These are phyloP conservation scores for Leptoclinus maculatus DNA, from an alignment of 2,797 vertebrate genomes.

Conservation along the genomic window DNA sequence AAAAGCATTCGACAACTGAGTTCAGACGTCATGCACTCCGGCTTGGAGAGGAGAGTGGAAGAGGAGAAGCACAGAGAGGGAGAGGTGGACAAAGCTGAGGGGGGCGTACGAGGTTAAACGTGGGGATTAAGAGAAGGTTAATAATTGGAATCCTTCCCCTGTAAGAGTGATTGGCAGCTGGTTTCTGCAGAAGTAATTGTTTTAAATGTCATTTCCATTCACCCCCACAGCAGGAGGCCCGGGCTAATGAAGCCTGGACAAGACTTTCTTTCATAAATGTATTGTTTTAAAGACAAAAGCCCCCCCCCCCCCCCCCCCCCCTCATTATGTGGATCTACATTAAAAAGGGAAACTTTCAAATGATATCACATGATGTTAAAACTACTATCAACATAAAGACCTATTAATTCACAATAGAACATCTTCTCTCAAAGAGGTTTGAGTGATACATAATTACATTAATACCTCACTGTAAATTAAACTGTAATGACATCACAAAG, in stretches of 20 bases:
- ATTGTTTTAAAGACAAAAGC: slow-evolving; percentile 80
- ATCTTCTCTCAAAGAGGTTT: neutral
- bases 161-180: slow-evolving; percentile 93
- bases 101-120: slow-evolving; percentile 81
- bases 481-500: neutral
- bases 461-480: neutral
- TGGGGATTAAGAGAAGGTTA: slow-evolving; percentile 89
- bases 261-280: slow-evolving; percentile 79
- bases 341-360: slow-evolving; percentile 30
- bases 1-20: slow-evolving; percentile 27
- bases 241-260: slow-evolving; percentile 74
- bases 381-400: neutral
- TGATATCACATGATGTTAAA: neutral
- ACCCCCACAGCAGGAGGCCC: slow-evolving; percentile 71
- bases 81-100: slow-evolving; percentile 70
- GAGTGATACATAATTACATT: neutral
- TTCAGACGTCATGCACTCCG: slow-evolving; percentile 41
- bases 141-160: slow-evolving; percentile 93
- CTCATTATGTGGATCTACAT: slow-evolving; percentile 25
- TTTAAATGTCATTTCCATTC: slow-evolving; percentile 86
- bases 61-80: slow-evolving; percentile 57
- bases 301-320: neutral
- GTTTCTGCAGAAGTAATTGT: slow-evolving; percentile 89
- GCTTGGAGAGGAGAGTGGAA: slow-evolving; percentile 66
- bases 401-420: neutral